A percentile compares a stretch with the other conserved stretches of the same genome.
Evolutionary conservation across 2,113 vertebrate species (phyloP).

Genomic region (Cisticola juncidis): DNA sequence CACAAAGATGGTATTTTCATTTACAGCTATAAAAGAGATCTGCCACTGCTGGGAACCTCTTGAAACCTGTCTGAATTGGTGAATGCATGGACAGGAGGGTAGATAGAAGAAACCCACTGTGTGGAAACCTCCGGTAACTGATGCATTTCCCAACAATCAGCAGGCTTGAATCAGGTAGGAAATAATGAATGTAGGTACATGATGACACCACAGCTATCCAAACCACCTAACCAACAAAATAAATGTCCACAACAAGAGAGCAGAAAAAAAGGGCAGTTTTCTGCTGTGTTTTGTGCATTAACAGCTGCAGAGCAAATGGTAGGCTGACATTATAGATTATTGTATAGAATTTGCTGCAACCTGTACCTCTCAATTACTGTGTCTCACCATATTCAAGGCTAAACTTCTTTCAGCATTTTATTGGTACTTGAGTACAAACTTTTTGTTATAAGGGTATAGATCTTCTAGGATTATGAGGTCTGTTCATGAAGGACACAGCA

Average conservation of each 20-base stretch:
- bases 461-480: not conserved
- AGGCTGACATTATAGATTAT: not conserved
- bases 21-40: not conserved
- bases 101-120: not conserved
- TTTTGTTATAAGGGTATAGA: not conserved
- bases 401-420: not conserved
- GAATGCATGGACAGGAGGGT: not conserved
- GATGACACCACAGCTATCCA: not conserved
- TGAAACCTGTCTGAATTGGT: not conserved
- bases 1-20: not conserved
- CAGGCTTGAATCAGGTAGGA: not conserved
- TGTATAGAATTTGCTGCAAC: not conserved
- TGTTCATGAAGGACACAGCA: not conserved
- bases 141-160: not conserved
- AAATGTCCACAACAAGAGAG: not conserved
- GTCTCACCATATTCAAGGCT: not conserved
- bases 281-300: not conserved
- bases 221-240: not conserved
- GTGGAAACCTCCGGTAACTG: not conserved
- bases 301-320: not conserved
- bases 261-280: not conserved
- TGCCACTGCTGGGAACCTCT: not conserved
- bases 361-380: not conserved
- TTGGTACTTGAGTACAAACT: not conserved
- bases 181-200: fast-evolving